Base-by-base conservation (phyloP, 1,140 invertebrate genomes). In the Geopemphigus sp. region DNA sequence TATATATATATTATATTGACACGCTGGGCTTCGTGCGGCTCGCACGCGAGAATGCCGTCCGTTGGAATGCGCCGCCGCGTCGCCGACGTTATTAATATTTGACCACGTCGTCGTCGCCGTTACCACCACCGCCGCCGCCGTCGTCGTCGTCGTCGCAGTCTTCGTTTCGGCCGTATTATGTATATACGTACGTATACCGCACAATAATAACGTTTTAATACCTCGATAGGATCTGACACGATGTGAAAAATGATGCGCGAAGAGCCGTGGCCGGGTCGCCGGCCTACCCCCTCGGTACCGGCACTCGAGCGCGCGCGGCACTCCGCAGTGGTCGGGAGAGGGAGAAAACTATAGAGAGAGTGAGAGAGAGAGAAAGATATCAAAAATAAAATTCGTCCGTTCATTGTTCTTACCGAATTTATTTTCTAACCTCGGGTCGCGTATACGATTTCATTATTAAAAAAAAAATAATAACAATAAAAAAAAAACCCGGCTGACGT, bases 171-270 rank as follows among this genome's bases (percentile, higher is more conserved):
- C n/a, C n/a, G n/a, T n/a, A n/a, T n/a, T n/a, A n/a, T n/a, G n/a
- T n/a, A n/a, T n/a, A n/a, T n/a, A n/a, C n/a, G n/a, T n/a, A n/a
- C n/a, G n/a, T n/a, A n/a, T n/a, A n/a, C n/a, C n/a, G n/a, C n/a
- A 74, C 32, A 76, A 76, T 61, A 76, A 76, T 61, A 76, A 76
- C 73, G 56, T 76, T 76, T 76, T 76, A 76, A 76, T 76, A 61
- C 73, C 56, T 76, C 26, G 73, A 76, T 76, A 59, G 73, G 73
- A 76, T 76, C 73, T 76, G 73, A 76, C 73, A 26, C n/a, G n/a
- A n/a, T 39, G 19, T 76, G 73, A 76, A 76, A 76, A 76, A 76
- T 76, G 73, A 76, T 76, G 73, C 73, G 73, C 73, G 73, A 76
- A 76, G 72, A n/a, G n/a, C n/a, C n/a, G n/a, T n/a, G n/a, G n/a